Conservation (phyloP, 2,113 vertebrate species). For the Carassius gibelio region DNA sequence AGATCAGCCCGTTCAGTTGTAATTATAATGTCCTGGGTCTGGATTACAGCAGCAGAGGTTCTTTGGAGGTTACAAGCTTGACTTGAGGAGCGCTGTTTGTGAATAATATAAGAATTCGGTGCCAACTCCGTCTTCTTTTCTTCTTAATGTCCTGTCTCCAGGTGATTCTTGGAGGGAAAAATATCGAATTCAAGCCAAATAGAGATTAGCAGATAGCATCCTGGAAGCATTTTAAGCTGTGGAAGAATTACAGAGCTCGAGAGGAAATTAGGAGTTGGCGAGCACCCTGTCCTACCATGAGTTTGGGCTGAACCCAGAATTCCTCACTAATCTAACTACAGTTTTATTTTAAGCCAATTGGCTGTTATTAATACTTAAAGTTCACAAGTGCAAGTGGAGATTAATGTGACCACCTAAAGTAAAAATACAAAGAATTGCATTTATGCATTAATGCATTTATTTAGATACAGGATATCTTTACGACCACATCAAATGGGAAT, state of each 20-base stretch:
- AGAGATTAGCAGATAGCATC: constrained; percentile 36
- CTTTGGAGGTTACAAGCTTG: constrained; percentile 13
- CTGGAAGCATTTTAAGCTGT: constrained; percentile 31
- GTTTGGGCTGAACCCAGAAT: constrained; percentile 36
- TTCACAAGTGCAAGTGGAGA: constrained; percentile 24
- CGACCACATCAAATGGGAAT: no score
- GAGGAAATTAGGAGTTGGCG: constrained; percentile 33
- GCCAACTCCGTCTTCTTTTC: constrained; percentile 14
- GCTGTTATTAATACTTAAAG: constrained; percentile 16
- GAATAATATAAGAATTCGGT: background rate
- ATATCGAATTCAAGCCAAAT: constrained; percentile 32
- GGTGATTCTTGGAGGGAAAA: constrained; percentile 21
- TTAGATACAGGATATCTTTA: no score
- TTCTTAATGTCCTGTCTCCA: constrained; percentile 19
- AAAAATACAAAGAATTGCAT: no score
- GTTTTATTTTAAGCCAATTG: constrained; percentile 34
- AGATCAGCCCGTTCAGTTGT: background rate
- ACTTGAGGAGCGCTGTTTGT: background rate
- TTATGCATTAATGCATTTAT: no score
- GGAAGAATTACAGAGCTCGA: constrained; percentile 32
- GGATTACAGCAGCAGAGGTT: constrained; percentile 7
- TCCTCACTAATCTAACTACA: constrained; percentile 27
- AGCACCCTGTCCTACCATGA: constrained; percentile 16
- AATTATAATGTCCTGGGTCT: background rate
- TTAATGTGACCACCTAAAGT: background rate